Conservation (phyloP, 2,113 vertebrate species). For the Myrmecophaga tridactyla region DNA sequence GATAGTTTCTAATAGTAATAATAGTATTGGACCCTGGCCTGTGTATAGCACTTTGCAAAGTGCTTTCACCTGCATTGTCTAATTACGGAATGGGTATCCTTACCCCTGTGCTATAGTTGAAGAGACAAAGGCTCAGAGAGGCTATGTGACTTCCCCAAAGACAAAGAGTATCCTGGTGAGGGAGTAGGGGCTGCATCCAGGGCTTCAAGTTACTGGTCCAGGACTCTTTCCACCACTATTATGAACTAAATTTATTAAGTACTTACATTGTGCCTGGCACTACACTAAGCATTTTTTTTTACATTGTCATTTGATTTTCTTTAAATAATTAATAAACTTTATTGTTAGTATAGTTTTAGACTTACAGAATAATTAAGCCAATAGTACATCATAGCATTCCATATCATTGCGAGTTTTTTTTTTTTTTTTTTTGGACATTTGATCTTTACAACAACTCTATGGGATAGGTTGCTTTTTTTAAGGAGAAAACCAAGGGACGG, state of each 20-base stretch:
- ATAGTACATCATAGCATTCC: too few relatives aligned
- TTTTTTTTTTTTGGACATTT: not conserved
- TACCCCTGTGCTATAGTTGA: not conserved
- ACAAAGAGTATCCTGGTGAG: too few relatives aligned
- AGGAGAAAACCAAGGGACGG: not conserved
- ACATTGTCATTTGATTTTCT: too few relatives aligned
- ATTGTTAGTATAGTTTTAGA: too few relatives aligned
- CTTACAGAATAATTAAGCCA: too few relatives aligned
- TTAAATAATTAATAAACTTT: too few relatives aligned
- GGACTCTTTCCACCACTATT: not conserved
- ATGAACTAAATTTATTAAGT: not conserved
- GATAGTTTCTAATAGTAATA: not conserved
- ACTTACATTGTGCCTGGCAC: not conserved
- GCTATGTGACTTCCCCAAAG: not conserved
- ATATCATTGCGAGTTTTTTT: too few relatives aligned
- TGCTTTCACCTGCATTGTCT: not conserved
- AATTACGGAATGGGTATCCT: not conserved
- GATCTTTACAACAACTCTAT: not conserved
- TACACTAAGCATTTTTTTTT: accelerated
- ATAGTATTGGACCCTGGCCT: too few relatives aligned
- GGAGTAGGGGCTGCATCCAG: too few relatives aligned
- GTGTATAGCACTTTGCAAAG: not conserved
- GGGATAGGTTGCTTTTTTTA: not conserved
- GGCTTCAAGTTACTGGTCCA: too few relatives aligned
- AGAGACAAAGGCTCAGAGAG: not conserved